Evolutionary conservation across 2,797 vertebrate genomes (phyloP).

Genomic region (Alosa sapidissima): DNA sequence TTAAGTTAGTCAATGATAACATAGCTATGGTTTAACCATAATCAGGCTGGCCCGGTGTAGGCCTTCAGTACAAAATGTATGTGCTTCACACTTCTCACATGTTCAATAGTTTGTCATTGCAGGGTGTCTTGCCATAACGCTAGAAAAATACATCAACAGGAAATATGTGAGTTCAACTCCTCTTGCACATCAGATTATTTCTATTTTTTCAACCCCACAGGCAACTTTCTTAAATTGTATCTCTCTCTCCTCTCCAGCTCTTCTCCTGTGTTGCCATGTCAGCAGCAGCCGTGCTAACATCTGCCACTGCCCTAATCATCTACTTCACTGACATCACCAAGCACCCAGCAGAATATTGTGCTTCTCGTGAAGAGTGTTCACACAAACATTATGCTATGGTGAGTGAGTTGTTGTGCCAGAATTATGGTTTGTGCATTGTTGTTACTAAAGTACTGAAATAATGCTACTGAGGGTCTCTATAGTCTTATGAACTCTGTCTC

Average conservation of each 20-base stretch:
- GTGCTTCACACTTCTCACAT: not conserved
- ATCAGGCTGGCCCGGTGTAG: not conserved
- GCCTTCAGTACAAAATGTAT: not conserved
- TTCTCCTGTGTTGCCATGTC: constrained; percentile 56
- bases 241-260: constrained; percentile 54
- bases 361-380: not conserved
- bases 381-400: constrained; percentile 48
- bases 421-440: not conserved
- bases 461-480: not conserved
- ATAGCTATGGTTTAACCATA: no score
- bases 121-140: constrained; percentile 61
- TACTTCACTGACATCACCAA: constrained; percentile 65
- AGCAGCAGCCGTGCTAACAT: constrained; percentile 48
- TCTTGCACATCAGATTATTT: not conserved
- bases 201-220: not conserved
- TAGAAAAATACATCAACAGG: constrained; percentile 65
- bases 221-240: not conserved
- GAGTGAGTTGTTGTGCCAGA: not conserved
- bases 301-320: constrained; percentile 63
- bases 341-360: constrained; percentile 46
- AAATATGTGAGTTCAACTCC: constrained; percentile 63
- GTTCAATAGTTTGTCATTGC: constrained; percentile 67
- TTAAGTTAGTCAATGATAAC: not conserved
- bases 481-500: not conserved
- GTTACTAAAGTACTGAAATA: not conserved